Percentiles rank a stretch among this genome's conserved stretches.
Evolutionary conservation across 2,888 invertebrate genomes (phyloP).

Genomic region (Leptinotarsa peninsularis): DNA sequence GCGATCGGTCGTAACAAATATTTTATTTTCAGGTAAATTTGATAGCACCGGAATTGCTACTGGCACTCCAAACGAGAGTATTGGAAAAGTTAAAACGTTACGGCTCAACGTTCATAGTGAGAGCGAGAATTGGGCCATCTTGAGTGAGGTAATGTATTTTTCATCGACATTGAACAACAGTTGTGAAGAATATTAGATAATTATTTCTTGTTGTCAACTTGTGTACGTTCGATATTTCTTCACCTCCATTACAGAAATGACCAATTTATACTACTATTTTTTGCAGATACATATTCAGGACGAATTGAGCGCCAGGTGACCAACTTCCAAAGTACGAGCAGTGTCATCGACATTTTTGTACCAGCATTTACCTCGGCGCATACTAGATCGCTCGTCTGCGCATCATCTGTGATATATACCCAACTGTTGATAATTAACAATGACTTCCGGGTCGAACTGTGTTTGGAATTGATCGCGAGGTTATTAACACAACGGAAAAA

Average conservation of each 20-base stretch:
- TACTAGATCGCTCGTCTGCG: constrained; percentile 58
- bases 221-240: too few relatives aligned
- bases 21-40: constrained; percentile 72
- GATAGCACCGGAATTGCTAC: constrained; percentile 86
- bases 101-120: constrained; percentile 83
- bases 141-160: constrained; percentile 82
- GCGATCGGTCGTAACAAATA: too few relatives aligned
- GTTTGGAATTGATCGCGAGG: constrained; percentile 7
- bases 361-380: constrained; percentile 48
- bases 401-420: constrained; percentile 58
- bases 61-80: constrained; percentile 73
- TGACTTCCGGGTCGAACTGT: constrained; percentile 14
- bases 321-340: constrained; percentile 54
- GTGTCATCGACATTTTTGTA: constrained; percentile 44
- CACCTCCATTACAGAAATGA: not conserved
- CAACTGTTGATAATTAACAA: constrained; percentile 13
- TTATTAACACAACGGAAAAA: not conserved
- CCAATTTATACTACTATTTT: not conserved
- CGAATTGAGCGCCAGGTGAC: constrained; percentile 61
- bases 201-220: too few relatives aligned
- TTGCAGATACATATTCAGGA: constrained; percentile 63
- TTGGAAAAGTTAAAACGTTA: constrained; percentile 78
- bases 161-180: not conserved
- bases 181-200: too few relatives aligned
- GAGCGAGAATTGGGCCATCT: constrained; percentile 89